phyloP scores from a whole-genome alignment of 2,797 vertebrate genomes.

The Bucorvus abyssinicus region DNA sequence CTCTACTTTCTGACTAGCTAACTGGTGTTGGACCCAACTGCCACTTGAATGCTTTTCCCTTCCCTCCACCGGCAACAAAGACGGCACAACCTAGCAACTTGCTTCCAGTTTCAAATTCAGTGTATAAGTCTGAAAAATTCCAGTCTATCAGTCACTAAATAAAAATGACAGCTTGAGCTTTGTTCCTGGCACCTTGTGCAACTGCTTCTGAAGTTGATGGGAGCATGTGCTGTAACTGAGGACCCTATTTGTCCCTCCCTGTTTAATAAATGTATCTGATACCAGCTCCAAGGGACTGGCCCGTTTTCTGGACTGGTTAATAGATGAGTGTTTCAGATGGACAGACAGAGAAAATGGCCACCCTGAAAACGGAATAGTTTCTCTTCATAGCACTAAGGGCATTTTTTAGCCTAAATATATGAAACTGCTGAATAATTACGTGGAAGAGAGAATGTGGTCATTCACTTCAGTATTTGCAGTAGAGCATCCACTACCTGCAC shows the following conservation, averaged over 20 bases:
- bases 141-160: background rate
- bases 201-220: background rate
- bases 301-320: background rate
- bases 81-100: background rate
- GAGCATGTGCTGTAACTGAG: background rate
- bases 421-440: background rate
- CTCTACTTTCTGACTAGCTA: conserved; percentile 49
- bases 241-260: background rate
- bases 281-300: background rate
- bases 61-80: background rate
- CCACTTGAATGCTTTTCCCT: background rate
- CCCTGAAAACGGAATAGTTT: background rate
- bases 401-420: background rate
- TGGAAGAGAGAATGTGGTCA: background rate
- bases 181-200: background rate
- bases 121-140: background rate
- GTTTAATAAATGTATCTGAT: background rate
- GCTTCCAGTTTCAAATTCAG: conserved; percentile 2
- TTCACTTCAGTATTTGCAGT: background rate
- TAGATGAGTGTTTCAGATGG: background rate
- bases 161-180: background rate
- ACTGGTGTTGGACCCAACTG: conserved; percentile 56
- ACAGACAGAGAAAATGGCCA: background rate
- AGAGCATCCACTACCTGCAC: background rate
- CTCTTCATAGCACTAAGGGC: background rate